Evolutionary conservation across 2,888 invertebrate species (phyloP).

Genomic region (Spilosoma lubricipeda): DNA sequence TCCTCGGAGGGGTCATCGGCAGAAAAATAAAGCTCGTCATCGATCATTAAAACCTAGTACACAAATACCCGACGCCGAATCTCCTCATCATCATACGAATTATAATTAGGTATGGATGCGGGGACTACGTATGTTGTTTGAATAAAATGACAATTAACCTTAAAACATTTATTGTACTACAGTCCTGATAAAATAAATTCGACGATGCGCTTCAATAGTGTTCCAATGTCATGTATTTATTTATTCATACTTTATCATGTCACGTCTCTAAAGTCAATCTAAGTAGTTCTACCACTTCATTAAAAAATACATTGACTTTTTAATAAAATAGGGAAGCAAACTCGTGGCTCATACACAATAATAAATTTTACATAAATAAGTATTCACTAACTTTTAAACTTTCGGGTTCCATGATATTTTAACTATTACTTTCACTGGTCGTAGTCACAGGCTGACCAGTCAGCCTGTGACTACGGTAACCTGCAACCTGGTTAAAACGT

Average conservation of each 20-base stretch:
- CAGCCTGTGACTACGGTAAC: too few relatives aligned
- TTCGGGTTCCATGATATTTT: too few relatives aligned
- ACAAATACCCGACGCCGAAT: too few relatives aligned
- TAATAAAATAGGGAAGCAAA: not conserved
- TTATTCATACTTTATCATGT: not conserved
- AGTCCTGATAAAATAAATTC: not conserved
- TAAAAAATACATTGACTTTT: not conserved
- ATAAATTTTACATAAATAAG: not conserved
- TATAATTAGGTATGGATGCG: not conserved
- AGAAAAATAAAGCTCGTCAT: too few relatives aligned
- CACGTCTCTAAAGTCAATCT: not conserved
- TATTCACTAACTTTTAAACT: too few relatives aligned
- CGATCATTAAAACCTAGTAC: too few relatives aligned
- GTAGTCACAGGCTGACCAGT: too few relatives aligned
- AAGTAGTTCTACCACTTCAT: not conserved
- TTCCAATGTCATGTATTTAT: not conserved
- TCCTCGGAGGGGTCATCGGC: too few relatives aligned
- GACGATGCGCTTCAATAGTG: not conserved
- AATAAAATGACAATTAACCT: not conserved
- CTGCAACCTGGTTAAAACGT: too few relatives aligned
- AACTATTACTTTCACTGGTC: too few relatives aligned
- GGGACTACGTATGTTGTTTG: not conserved
- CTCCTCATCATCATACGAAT: not conserved
- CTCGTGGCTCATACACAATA: not conserved
- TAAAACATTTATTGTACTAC: constrained; percentile 2